These are phyloP conservation scores for Drosophila borealis DNA, from an alignment of 2,888 invertebrate species.

Conservation along the genomic window DNA sequence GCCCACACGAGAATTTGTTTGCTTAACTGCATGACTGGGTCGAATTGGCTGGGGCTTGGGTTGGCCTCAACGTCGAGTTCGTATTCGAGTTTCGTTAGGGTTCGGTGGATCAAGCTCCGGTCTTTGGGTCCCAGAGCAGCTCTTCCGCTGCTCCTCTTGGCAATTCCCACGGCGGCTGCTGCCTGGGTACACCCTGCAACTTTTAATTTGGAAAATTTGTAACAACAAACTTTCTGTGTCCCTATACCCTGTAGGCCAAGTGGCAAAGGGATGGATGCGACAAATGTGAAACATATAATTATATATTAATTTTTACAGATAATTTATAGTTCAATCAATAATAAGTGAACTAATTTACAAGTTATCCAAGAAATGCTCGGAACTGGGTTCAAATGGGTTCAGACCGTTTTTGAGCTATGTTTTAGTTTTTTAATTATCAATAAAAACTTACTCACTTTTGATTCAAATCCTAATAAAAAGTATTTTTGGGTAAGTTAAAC, in stretches of 20 bases:
- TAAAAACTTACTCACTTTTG: too few species aligned
- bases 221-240: constrained; percentile 52
- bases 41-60: constrained; percentile 11
- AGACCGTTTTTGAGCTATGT: too few species aligned
- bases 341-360: too few species aligned
- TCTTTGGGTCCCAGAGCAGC: constrained; percentile 16
- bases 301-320: not conserved
- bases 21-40: constrained; percentile 55
- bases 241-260: constrained; percentile 33
- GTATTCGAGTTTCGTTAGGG: constrained; percentile 2
- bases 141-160: constrained; percentile 25
- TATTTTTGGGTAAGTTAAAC: too few species aligned
- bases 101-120: constrained; percentile 23
- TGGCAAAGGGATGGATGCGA: not conserved
- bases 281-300: not conserved
- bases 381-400: too few species aligned
- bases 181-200: constrained; percentile 38
- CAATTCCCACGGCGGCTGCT: constrained; percentile 26
- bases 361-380: not conserved
- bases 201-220: constrained; percentile 79
- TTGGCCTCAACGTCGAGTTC: too few species aligned
- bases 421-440: too few species aligned
- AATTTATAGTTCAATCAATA: not conserved
- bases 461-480: too few species aligned
- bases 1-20: constrained; percentile 38